phyloP scores from a whole-genome alignment of 2,797 vertebrate species.

The Gadopsis marmoratus region DNA sequence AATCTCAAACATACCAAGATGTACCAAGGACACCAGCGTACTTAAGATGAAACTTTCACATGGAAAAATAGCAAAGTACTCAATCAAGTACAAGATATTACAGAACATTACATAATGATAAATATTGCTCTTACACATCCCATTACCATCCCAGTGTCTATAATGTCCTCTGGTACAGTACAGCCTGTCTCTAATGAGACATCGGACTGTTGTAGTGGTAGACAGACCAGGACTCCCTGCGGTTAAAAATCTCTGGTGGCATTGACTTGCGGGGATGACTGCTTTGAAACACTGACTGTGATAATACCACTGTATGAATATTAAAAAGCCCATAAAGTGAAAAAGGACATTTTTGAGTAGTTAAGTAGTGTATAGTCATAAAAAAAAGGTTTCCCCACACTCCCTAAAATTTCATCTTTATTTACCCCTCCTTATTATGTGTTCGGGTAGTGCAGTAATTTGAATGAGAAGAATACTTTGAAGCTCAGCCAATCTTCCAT shows the following conservation, averaged over 20 bases:
- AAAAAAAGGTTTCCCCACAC: background rate
- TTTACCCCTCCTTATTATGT: slow-evolving; percentile 11
- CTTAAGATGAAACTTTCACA: too few relatives aligned
- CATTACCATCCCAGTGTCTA: slow-evolving; percentile 39
- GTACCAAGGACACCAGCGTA: too few relatives aligned
- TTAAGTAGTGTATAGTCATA: slow-evolving; percentile 20
- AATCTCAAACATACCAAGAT: too few relatives aligned
- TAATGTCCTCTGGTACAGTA: slow-evolving; percentile 51
- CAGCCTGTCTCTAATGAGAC: slow-evolving; percentile 63
- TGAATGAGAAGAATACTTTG: slow-evolving; percentile 35
- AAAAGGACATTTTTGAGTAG: slow-evolving; percentile 38
- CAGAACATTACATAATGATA: too few relatives aligned
- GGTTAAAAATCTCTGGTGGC: slow-evolving; percentile 50
- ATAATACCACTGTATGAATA: slow-evolving; percentile 56
- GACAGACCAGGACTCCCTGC: slow-evolving; percentile 49
- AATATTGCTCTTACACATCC: background rate
- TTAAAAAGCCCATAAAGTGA: slow-evolving; percentile 39
- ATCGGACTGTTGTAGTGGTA: slow-evolving; percentile 38
- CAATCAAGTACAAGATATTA: too few relatives aligned
- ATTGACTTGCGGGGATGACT: slow-evolving; percentile 27
- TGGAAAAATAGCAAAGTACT: too few relatives aligned
- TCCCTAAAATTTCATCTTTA: slow-evolving; percentile 15
- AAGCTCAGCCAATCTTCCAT: slow-evolving; percentile 27
- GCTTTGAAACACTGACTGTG: slow-evolving; percentile 63
- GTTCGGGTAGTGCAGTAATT: slow-evolving; percentile 14